Base-by-base conservation (phyloP, 2,888 invertebrate genomes). In the Sthenelais limicola region DNA sequence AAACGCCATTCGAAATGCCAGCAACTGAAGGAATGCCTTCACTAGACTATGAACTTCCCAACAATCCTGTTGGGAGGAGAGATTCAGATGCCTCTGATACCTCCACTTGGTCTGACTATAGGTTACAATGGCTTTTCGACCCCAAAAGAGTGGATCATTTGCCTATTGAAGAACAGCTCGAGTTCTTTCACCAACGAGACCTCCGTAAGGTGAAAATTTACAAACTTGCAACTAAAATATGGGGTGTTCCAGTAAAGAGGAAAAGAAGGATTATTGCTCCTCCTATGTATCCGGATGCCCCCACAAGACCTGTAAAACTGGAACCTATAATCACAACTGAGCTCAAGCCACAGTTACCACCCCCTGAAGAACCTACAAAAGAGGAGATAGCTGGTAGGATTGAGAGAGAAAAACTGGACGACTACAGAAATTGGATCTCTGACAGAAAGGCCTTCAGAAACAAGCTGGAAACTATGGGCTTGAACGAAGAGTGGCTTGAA, bases 171-270 rank as follows among this genome's bases (percentile, higher is more conserved):
- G 79, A 85, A 32, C 81, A 84, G n/a, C 79, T 86, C 51, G 79
- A 81, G 18, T 47, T 69, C 12, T 86, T 83, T 76, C 81, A 80
- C 66, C 79, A 82, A 38, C 72, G 85, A 26, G 82, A 86, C 71
- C 75, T 87, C 18, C 75, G 80, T 1, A 81, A 82, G 73, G 75
- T 83, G 15, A 85, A 84, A 56, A 80, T 84, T 51, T 86, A 83
- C 74, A 86, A 84, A 73, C 80, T 83, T 51, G 86, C 85, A 5
- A 81, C 82, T 5, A 84, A 83, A 74, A 82, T 86, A 68, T 87
- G 85, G 82, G 85, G 86, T 28, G 83, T 80, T 0, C 84, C 86
- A 0, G 72, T 79, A 3, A 84, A 82, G 73, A 73, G 86, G 26
- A 84, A 82, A 68, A 77, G 85, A 58, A 79, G 81, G 0, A 80